Evolutionary conservation across 2,113 vertebrate species (phyloP).

Genomic region (Coturnix japonica): DNA sequence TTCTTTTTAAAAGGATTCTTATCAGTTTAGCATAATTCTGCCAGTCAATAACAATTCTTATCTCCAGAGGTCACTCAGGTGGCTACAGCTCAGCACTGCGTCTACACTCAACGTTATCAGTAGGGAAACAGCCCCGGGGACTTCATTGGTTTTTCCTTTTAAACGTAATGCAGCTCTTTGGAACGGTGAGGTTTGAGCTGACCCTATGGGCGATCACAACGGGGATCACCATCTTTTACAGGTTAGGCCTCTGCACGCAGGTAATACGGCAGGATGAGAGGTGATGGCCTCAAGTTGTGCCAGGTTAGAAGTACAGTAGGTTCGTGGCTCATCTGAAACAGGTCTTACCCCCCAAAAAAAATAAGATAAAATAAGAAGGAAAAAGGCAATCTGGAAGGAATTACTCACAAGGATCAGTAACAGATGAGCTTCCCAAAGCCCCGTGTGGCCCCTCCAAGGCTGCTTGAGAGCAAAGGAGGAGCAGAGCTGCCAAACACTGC

Average conservation of each 20-base stretch:
- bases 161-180: background rate
- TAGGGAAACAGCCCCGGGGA: slow-evolving; percentile 52
- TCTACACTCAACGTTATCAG: background rate
- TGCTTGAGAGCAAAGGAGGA: background rate
- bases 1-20: slow-evolving; percentile 37
- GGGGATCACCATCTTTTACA: too few species aligned
- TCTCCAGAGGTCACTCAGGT: slow-evolving; percentile 65
- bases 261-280: too few species aligned
- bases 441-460: background rate
- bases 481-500: background rate
- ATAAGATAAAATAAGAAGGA: background rate
- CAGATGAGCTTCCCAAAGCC: background rate
- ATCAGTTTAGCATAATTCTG: slow-evolving; percentile 57
- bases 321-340: background rate
- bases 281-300: too few species aligned
- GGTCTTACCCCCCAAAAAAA: background rate
- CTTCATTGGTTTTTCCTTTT: background rate
- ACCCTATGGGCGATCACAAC: background rate
- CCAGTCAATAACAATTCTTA: slow-evolving; percentile 55
- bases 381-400: slow-evolving; percentile 8
- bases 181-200: background rate
- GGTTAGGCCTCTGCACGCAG: too few species aligned
- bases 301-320: background rate
- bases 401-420: background rate
- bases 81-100: slow-evolving; percentile 32